Evolutionary conservation across 2,797 vertebrate genomes (phyloP).

Genomic region (Paratrypauchen microcephalus): DNA sequence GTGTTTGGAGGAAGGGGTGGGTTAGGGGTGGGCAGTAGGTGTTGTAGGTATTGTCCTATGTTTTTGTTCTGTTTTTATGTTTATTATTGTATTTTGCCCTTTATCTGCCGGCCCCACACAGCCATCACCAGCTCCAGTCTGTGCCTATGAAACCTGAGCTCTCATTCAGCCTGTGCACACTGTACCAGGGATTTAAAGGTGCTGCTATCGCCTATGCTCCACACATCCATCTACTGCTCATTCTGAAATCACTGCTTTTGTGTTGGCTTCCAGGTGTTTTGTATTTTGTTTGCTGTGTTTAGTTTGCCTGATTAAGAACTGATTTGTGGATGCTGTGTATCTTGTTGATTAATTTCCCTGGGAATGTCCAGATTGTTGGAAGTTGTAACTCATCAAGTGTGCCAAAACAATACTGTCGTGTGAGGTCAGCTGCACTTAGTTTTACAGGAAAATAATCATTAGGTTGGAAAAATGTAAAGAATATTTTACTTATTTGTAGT

Average conservation of each 20-base stretch:
- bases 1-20: no score
- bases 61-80: no score
- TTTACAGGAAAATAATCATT: slow-evolving; percentile 6
- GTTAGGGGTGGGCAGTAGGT: no score
- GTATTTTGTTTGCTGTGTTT: background rate
- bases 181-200: slow-evolving; percentile 22
- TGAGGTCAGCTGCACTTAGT: slow-evolving; percentile 37
- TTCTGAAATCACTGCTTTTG: background rate
- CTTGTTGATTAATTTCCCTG: slow-evolving; percentile 73
- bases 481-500: no score
- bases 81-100: no score
- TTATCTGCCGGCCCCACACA: slow-evolving; percentile 64
- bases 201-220: slow-evolving; percentile 11
- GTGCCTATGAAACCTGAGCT: slow-evolving; percentile 49
- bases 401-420: slow-evolving; percentile 72
- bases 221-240: slow-evolving; percentile 8
- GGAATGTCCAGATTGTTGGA: slow-evolving; percentile 66
- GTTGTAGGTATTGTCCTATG: no score
- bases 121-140: slow-evolving; percentile 40
- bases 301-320: background rate
- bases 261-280: background rate
- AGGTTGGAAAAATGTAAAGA: no score
- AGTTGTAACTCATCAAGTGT: slow-evolving; percentile 74
- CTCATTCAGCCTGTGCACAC: slow-evolving; percentile 16
- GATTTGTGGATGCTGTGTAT: slow-evolving; percentile 65